phyloP scores from a whole-genome alignment of 2,888 invertebrate genomes.

The Lasioglossum zephyrum region DNA sequence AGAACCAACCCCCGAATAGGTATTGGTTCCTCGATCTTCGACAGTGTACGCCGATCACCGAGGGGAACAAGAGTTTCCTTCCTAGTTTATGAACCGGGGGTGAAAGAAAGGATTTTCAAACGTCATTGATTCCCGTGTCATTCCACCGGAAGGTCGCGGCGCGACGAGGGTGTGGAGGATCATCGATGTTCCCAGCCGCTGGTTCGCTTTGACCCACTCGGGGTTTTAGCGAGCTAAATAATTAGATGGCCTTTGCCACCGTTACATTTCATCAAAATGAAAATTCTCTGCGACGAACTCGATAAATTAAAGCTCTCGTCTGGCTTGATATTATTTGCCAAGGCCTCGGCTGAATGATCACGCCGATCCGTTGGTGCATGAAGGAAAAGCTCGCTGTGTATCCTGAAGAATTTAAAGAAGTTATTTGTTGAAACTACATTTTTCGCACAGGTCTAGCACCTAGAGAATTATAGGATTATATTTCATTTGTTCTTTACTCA shows the following conservation, averaged over 20 bases:
- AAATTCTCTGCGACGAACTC: neutral
- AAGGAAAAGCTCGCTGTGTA: neutral
- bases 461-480: neutral
- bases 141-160: neutral
- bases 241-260: neutral
- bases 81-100: neutral
- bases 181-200: neutral
- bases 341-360: neutral
- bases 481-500: neutral
- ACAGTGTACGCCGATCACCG: conserved; percentile 3
- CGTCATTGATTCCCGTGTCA: conserved; percentile 6
- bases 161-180: conserved; percentile 1
- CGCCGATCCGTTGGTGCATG: neutral
- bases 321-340: neutral
- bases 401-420: neutral
- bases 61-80: conserved; percentile 3
- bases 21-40: conserved; percentile 76
- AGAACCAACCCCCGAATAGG: conserved; percentile 71
- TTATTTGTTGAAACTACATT: too few relatives aligned
- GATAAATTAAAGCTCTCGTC: neutral
- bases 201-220: neutral
- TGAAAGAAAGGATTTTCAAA: neutral
- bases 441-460: neutral
- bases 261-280: neutral
- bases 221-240: neutral